Evolutionary conservation across 1,140 invertebrate species (phyloP).

Genomic region (Caenorhabditis remanei): DNA sequence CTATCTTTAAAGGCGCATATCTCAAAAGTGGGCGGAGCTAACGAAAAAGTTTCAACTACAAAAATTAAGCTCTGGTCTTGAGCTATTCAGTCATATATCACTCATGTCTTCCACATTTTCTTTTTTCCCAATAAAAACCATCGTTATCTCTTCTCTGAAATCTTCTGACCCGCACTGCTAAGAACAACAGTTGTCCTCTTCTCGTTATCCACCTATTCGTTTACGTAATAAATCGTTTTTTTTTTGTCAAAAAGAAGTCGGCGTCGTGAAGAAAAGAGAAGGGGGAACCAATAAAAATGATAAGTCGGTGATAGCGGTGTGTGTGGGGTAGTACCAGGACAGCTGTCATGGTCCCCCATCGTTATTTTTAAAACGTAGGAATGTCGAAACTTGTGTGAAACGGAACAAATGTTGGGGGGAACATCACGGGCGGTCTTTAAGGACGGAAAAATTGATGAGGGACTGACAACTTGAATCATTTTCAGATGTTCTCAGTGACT

Average conservation of each 20-base stretch:
- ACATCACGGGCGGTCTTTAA: too few relatives aligned
- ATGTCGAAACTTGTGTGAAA: constrained; percentile 1
- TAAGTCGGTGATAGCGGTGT: constrained; percentile 50
- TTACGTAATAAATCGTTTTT: constrained; percentile 42
- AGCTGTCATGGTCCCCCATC: constrained; percentile 2
- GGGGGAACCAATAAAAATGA: constrained; percentile 21
- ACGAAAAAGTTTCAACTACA: too few relatives aligned
- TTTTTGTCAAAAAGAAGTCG: constrained; percentile 44
- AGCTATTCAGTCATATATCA: too few relatives aligned
- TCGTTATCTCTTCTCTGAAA: neutral
- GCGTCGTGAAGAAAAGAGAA: neutral
- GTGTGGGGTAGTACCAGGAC: constrained; percentile 29
- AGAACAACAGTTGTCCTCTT: constrained; percentile 41
- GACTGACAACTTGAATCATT: too few relatives aligned
- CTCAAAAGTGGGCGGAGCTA: too few relatives aligned
- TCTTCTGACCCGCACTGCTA: neutral
- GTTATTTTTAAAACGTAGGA: neutral
- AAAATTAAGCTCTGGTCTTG: too few relatives aligned
- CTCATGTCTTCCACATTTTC: too few relatives aligned
- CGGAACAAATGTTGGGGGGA: too few relatives aligned
- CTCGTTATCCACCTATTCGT: neutral
- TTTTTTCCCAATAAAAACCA: neutral
- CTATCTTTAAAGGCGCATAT: too few relatives aligned
- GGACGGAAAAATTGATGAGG: too few relatives aligned
- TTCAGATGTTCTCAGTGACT: too few relatives aligned